Base-by-base conservation (phyloP, 2,888 invertebrate genomes). In the Cosmia pyralina region DNA sequence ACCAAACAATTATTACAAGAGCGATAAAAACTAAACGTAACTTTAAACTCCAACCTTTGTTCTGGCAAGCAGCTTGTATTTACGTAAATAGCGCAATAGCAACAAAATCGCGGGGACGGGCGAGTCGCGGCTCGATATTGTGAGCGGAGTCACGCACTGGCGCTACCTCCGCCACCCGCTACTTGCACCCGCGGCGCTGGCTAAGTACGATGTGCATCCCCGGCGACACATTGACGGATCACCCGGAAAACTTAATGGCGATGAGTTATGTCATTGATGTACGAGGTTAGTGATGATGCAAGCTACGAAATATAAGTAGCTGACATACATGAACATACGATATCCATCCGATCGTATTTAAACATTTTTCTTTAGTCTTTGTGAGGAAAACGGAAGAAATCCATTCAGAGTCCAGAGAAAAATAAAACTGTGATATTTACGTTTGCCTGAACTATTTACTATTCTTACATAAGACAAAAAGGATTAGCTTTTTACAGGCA, bases 151-250 rank as follows among this genome's bases (percentile, higher is more conserved):
- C 80, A 83, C 70, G 69, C 64, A 58, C 63, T 62, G 44, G 28
- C 59, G 0, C 72, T 44, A 17, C 74, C 83, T 60, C 83, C 66
- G 46, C 76, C 70, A 28, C 73, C 65, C 69, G 34, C 75, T 44
- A 22, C 66, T 59, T 34, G 55, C 69, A 52, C 70, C 80, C 63
- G 52, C 52, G 46, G 41, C 44, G 64, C 46, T 44, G 13, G 69
- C 63, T 71, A 52, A 71, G 69, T 62, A 22, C 73, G 58, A 60
- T 62, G n/a, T 69, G 75, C 75, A 85, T 81, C 75, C 68, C 65
- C 41, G 60, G 70, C 34, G 86, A 85, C 84, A 84, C 78, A 84
- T 59, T 84, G 81, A 83, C 66, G 70, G 78, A 81, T 85, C 75
- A 84, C 68, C 58, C 41, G 59, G 72, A 38, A 38, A 62, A 72